A percentile compares a stretch with the other conserved stretches of the same genome.
These are phyloP conservation scores for Phocoena sinus DNA, from an alignment of 2,113 vertebrate genomes.

Conservation along the genomic window DNA sequence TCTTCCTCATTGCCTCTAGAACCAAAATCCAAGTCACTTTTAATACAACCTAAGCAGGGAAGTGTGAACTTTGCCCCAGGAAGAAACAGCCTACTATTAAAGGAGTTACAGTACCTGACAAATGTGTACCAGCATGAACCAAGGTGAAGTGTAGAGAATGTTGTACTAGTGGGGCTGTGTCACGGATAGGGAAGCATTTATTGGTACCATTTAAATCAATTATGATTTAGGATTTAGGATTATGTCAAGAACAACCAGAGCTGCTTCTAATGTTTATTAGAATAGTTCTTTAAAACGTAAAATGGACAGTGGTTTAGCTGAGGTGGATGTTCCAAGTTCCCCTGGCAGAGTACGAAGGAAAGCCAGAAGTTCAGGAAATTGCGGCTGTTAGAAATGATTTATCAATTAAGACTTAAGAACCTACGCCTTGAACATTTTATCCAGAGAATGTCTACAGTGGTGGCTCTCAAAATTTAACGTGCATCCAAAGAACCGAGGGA, in stretches of 20 bases:
- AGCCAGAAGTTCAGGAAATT: background rate
- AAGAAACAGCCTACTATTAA: background rate
- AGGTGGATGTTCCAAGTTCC: background rate
- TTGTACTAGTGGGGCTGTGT: background rate
- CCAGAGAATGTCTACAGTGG: background rate
- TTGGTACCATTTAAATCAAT: background rate
- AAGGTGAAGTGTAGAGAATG: fast-evolving
- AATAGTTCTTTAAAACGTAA: background rate
- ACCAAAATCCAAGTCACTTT: background rate
- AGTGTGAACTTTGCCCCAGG: background rate
- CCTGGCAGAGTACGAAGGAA: background rate
- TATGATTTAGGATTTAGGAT: background rate
- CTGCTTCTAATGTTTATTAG: background rate
- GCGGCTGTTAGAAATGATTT: background rate
- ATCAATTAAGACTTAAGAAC: background rate
- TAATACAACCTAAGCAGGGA: background rate
- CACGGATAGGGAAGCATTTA: background rate
- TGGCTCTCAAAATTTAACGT: background rate
- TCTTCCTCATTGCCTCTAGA: background rate
- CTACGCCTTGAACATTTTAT: background rate
- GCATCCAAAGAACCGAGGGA: background rate
- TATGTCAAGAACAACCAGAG: background rate
- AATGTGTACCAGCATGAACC: background rate
- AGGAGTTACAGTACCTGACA: background rate
- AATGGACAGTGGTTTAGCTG: background rate